Base-by-base conservation (phyloP, 2,888 invertebrate species). In the Nomada flava region DNA sequence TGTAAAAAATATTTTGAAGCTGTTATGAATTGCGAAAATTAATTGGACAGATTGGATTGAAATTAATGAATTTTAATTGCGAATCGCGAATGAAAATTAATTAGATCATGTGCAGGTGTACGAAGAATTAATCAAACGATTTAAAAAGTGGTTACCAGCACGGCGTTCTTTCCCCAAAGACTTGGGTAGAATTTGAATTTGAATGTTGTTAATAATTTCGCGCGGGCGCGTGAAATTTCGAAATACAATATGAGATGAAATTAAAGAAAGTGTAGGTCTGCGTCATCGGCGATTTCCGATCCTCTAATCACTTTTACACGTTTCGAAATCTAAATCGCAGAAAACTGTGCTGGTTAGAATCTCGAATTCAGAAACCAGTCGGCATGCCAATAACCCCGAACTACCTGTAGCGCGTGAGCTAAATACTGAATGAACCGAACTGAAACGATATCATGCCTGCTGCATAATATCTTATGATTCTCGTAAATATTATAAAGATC, bases 341-440 rank as follows among this genome's bases (percentile, higher is more conserved):
- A 13, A 52, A n/a, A 36, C 2, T 3, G 4, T n/a, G 13, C 2
- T 7, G 26, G 26, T 15, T 26, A 9, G 29, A 75, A 75, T 70
- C 47, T 13, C 18, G 50, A 42, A 76, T 76, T 79, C 60, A 23
- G 44, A 57, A 55, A 67, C 36, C 50, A 20, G 36, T 50, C 10
- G 20, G 9, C 26, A 7, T 50, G 18, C 11, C 47, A 52, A 60
- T 60, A 52, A 70, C 11, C 57, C 15, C 29, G 13, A 26, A 18
- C 52, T 47, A 47, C 44, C 53, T 60, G 70, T 53, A 29, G 15
- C 59, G 42, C 44, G 69, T 47, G 63, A 73, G 44, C 20, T 69
- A 69, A 76, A 69, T 64, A 53, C 26, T 26, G 75, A 64, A 70
- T 36, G 47, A 65, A 52, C 64, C 15, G 20, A 55, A 55, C 20